These are phyloP conservation scores for Philonicus albiceps DNA, from an alignment of 2,888 invertebrate species.

Conservation along the genomic window DNA sequence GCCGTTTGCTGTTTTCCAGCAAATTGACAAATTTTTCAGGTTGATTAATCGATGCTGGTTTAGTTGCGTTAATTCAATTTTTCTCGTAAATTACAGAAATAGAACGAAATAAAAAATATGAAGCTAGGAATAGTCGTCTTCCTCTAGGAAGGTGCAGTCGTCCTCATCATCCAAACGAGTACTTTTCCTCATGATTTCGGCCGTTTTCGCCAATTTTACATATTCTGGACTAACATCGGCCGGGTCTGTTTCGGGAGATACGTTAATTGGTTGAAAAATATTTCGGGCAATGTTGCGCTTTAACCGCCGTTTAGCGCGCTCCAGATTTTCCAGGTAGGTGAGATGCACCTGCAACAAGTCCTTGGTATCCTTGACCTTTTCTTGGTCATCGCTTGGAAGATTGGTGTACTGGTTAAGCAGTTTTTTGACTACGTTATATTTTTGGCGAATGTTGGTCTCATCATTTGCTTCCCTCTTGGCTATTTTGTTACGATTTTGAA, in stretches of 20 bases:
- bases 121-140: conserved; percentile 10
- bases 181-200: conserved; percentile 33
- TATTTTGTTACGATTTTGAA: not conserved
- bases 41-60: conserved; percentile 3
- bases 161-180: not conserved
- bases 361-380: conserved; percentile 51
- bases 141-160: conserved; percentile 13
- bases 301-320: conserved; percentile 2
- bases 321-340: conserved; percentile 35
- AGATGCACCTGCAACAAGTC: conserved; percentile 56
- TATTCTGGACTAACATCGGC: conserved; percentile 1
- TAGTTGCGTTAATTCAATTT: not conserved
- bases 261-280: not conserved
- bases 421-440: conserved; percentile 57
- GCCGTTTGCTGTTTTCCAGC: not conserved
- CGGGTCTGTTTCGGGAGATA: not conserved
- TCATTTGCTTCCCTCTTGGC: not conserved
- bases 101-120: not conserved
- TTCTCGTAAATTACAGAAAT: not conserved
- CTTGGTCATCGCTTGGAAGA: conserved; percentile 55
- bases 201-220: conserved; percentile 16
- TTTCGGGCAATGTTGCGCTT: not conserved
- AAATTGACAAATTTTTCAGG: conserved; percentile 36
- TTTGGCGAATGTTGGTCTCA: conserved; percentile 52
- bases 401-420: conserved; percentile 57